Evolutionary conservation across 2,113 vertebrate species (phyloP), one percentile per base, ranked within the genome.

Genomic region (Crotalus helleri): DNA sequence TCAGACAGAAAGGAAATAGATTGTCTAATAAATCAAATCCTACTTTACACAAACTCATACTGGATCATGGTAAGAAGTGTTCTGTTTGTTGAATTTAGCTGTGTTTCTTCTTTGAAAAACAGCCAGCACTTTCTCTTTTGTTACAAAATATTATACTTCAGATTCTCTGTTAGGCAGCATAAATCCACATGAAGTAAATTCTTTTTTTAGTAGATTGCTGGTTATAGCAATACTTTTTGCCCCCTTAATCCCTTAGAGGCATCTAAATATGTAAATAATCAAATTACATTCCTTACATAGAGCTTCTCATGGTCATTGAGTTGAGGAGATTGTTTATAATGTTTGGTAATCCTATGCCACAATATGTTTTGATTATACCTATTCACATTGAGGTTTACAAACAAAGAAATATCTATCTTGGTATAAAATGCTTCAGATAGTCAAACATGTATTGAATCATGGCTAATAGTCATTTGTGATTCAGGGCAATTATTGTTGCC

Each of bases 71-170:
- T 91, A 94, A 95, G 94, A 94, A 59, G 81, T 94, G 93, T 94
- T 93, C 93, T 95, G n/a, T 90, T 96, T 95, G 90, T 94, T 94
- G 91, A 95, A 91, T 92, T 95, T 92, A 91, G 86, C 87, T 95
- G 23, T 93, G 87, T 95, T 94, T 95, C 61, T 93, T 49, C 92
- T 55, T 53, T 94, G 94, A 94, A 96, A 95, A 91, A 87, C 90
- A 91, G 92, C 95, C 94, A 94, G 91, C 21, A 24, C 9, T 26
- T 39, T 59, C 55, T 59, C 33, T 44, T 90, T 21, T 94, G 95
- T 93, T 92, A 95, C 92, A 92, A 95, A 93, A 93, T 92, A 95
- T 61, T 92, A 90, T 87, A 94, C 39, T 91, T 95, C 85, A 95
- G 89, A 94, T 92, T 74, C 88, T 94, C 12, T 91, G 33, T 53